Percentiles rank a stretch among this genome's conserved stretches.
Evolutionary conservation across 53 echinoderm and acorn worm genomes (phyloP).

Genomic region (Luidia sarsii): DNA sequence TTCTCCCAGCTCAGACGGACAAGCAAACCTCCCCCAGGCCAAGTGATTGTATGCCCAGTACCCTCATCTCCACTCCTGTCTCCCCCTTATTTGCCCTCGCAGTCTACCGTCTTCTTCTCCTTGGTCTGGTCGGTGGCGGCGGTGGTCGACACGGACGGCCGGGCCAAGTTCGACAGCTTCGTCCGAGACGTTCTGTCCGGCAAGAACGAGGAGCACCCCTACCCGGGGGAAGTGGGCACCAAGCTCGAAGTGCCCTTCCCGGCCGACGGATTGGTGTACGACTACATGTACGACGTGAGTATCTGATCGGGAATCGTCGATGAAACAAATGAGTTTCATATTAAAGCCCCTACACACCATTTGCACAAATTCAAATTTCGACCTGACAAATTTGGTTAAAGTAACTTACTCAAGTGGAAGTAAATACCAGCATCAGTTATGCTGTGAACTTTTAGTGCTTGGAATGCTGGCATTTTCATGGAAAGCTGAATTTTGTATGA

Average conservation of each 20-base stretch:
- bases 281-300: slow-evolving; percentile 98
- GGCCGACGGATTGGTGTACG: slow-evolving; percentile 95
- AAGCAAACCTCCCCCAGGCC: too few relatives aligned
- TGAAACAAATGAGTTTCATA: neutral
- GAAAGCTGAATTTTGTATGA: too few relatives aligned
- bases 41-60: too few relatives aligned
- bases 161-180: slow-evolving; percentile 86
- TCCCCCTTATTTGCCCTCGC: slow-evolving; percentile 22
- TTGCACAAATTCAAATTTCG: too few relatives aligned
- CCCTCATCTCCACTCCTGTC: too few relatives aligned
- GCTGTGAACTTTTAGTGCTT: too few relatives aligned
- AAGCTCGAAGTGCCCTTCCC: slow-evolving; percentile 96
- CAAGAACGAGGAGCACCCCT: slow-evolving; percentile 84
- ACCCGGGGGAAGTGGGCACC: slow-evolving; percentile 81
- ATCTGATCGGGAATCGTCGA: neutral
- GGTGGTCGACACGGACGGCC: slow-evolving; percentile 87
- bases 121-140: slow-evolving; percentile 96
- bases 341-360: too few relatives aligned
- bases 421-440: too few relatives aligned
- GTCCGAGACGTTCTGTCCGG: slow-evolving; percentile 78
- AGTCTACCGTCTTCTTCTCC: slow-evolving; percentile 94
- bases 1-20: too few relatives aligned
- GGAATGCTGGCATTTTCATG: too few relatives aligned
- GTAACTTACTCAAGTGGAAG: too few relatives aligned
- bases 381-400: too few relatives aligned